Conservation (phyloP, 2,113 vertebrate species). For the crab-eating macaque (Macaca fascicularis) region DNA sequence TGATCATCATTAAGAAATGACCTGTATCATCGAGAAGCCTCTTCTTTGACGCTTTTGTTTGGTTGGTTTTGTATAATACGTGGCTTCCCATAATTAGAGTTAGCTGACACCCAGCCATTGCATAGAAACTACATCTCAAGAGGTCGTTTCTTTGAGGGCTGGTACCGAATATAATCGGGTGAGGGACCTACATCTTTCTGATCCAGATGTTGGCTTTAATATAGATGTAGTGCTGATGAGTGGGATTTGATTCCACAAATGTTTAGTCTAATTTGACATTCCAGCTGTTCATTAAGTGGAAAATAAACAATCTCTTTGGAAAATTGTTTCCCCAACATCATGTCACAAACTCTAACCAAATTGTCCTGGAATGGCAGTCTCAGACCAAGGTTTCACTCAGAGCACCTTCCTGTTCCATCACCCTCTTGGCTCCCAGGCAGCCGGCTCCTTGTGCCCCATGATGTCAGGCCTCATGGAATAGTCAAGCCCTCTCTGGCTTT, state of each 20-base stretch:
- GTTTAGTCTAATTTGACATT: constrained; percentile 38
- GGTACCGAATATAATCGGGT: neutral
- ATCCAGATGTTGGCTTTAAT: neutral
- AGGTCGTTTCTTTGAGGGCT: neutral
- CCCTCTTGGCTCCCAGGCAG: neutral
- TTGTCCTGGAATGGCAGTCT: neutral
- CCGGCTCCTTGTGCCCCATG: neutral
- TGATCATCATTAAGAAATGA: neutral
- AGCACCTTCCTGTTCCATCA: neutral
- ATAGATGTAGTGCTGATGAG: neutral
- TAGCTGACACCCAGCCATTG: neutral
- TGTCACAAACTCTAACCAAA: neutral
- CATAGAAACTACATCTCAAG: neutral
- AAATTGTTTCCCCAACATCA: neutral
- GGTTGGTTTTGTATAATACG: neutral
- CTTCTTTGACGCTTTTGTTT: neutral
- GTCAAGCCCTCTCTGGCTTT: too few relatives aligned
- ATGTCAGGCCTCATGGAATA: neutral
- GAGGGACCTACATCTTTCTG: neutral
- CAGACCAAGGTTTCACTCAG: too few relatives aligned
- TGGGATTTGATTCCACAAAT: neutral
- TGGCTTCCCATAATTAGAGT: constrained; percentile 13
- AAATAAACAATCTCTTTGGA: neutral
- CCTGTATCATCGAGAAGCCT: neutral
- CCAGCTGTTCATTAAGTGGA: constrained; percentile 50